Percentiles rank a stretch among this genome's conserved stretches.
These are phyloP conservation scores for Micromys minutus DNA, from an alignment of 2,113 vertebrate species.

Conservation along the genomic window DNA sequence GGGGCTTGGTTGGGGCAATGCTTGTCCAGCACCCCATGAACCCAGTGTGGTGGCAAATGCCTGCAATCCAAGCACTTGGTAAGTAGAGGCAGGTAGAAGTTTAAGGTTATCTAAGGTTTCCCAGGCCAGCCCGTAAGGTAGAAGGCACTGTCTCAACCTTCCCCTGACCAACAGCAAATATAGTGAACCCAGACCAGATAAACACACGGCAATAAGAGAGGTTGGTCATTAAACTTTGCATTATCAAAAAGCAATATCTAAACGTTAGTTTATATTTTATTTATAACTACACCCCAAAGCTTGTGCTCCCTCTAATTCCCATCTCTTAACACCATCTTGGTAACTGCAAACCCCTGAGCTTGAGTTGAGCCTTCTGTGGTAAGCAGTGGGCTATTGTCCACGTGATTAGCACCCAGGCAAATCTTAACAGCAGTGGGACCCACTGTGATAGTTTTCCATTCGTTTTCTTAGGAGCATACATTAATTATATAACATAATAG, in stretches of 20 bases:
- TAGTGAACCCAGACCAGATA: background rate
- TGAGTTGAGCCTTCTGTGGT: background rate
- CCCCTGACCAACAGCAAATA: too few species aligned
- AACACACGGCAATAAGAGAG: background rate
- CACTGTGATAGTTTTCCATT: background rate
- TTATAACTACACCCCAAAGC: background rate
- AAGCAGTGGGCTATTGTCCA: background rate
- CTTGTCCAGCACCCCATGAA: background rate
- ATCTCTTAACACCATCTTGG: background rate
- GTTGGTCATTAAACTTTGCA: background rate
- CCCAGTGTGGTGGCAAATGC: background rate
- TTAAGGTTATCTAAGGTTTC: background rate
- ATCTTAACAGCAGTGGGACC: background rate
- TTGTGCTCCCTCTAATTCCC: background rate
- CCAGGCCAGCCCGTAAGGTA: background rate
- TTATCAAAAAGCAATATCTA: slow-evolving; percentile 6
- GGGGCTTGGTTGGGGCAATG: background rate
- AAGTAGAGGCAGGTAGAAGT: background rate
- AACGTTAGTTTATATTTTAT: background rate
- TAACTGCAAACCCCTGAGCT: background rate
- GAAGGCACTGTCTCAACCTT: background rate
- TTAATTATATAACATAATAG: background rate
- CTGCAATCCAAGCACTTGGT: background rate
- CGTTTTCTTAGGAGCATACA: background rate
- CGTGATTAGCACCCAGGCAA: background rate